Conservation (phyloP, 2,113 vertebrate species). For the Rissa tridactyla region DNA sequence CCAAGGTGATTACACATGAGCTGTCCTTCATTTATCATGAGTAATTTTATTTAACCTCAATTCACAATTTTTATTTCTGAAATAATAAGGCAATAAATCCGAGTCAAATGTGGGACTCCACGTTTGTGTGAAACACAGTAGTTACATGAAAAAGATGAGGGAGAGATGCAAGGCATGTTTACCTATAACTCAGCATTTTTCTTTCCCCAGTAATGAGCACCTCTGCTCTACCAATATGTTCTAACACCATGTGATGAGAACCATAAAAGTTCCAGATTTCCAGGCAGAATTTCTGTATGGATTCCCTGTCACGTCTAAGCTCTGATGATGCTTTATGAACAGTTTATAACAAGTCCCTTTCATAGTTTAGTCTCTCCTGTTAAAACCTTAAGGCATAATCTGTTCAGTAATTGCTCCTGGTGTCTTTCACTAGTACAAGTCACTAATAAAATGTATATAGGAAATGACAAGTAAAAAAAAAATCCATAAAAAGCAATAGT, state of each 20-base stretch:
- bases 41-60: background rate
- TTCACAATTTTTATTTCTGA: background rate
- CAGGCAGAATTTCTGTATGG: background rate
- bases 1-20: background rate
- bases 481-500: background rate
- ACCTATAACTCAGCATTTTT: background rate
- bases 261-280: background rate
- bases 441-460: background rate
- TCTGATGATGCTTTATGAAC: background rate
- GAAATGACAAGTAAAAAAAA: background rate
- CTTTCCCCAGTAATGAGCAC: background rate
- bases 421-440: background rate
- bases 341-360: background rate
- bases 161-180: background rate
- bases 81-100: background rate
- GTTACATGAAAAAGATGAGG: background rate
- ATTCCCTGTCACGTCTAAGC: background rate
- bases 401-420: background rate
- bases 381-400: background rate
- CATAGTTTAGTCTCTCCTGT: background rate
- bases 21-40: background rate
- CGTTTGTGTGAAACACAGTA: background rate
- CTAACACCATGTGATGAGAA: background rate
- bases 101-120: background rate
- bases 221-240: background rate